These are phyloP conservation scores for Rhagonycha lutea DNA, from an alignment of 2,888 invertebrate genomes.

Conservation along the genomic window DNA sequence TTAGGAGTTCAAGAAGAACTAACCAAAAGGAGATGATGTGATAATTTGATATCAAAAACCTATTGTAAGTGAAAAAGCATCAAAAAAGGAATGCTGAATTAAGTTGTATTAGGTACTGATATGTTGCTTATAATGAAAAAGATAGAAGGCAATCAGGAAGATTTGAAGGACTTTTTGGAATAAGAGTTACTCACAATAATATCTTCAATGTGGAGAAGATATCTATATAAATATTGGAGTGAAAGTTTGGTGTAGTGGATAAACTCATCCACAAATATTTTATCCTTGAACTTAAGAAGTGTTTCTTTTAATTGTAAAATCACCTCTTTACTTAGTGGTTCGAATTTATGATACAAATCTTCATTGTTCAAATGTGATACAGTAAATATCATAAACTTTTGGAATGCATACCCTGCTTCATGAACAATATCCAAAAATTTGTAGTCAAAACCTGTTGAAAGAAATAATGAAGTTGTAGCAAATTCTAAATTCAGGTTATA, in stretches of 20 bases:
- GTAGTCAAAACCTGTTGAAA: background rate
- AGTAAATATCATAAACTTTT: background rate
- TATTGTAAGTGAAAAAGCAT: no score
- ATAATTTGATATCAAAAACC: no score
- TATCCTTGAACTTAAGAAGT: background rate
- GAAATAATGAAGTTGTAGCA: no score
- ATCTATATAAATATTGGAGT: background rate
- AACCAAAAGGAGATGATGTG: no score
- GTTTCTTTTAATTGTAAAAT: background rate
- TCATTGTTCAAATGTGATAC: background rate
- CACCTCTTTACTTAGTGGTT: background rate
- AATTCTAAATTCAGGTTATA: no score
- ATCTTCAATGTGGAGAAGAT: background rate
- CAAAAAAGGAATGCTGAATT: no score
- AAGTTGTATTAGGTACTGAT: no score
- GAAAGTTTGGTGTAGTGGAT: background rate
- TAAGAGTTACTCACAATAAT: background rate
- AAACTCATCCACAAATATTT: background rate
- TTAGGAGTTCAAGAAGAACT: no score
- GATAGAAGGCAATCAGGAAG: no score
- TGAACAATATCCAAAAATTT: background rate
- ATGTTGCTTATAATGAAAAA: no score
- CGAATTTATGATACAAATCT: background rate
- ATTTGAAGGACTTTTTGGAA: no score
- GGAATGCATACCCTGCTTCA: background rate